phyloP scores from a whole-genome alignment of 2,888 invertebrate species.

The Carcina quercana region DNA sequence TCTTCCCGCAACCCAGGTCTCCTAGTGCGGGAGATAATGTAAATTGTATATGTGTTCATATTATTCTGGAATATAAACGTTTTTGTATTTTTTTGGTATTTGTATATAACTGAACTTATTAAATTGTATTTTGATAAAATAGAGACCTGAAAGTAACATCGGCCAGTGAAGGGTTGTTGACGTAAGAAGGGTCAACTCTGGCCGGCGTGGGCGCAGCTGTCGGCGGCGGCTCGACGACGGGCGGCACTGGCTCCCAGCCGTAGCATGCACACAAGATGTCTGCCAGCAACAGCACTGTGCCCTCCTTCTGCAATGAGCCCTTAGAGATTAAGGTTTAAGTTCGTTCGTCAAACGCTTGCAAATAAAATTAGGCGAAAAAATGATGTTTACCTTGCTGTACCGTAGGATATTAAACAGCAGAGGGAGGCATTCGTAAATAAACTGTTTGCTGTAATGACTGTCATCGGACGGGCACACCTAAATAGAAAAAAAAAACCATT shows the following conservation, averaged over 20 bases:
- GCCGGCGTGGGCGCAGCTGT: conserved; percentile 78
- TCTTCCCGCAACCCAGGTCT: no score
- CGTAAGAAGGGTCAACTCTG: conserved; percentile 92
- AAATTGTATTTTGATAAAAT: no score
- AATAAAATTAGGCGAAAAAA: no score
- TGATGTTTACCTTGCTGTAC: conserved; percentile 91
- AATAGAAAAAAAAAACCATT: no score
- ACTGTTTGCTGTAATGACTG: conserved; percentile 85
- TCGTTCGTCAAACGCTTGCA: neutral
- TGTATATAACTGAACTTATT: no score
- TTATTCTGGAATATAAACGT: no score
- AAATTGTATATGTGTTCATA: no score
- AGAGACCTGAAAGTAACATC: conserved; percentile 91
- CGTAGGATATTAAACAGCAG: conserved; percentile 92
- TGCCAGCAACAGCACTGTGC: conserved; percentile 88
- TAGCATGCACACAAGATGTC: conserved; percentile 93
- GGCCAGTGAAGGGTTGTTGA: conserved; percentile 94
- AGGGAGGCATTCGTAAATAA: conserved; percentile 92
- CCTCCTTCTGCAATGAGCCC: conserved; percentile 88
- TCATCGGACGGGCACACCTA: conserved; percentile 88
- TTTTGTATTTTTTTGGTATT: no score
- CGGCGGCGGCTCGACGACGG: conserved; percentile 63
- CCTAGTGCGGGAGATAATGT: no score
- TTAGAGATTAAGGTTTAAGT: neutral
- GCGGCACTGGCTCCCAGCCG: conserved; percentile 89